Conservation (phyloP, 2,797 vertebrate genomes). For the Psittacula echo region DNA sequence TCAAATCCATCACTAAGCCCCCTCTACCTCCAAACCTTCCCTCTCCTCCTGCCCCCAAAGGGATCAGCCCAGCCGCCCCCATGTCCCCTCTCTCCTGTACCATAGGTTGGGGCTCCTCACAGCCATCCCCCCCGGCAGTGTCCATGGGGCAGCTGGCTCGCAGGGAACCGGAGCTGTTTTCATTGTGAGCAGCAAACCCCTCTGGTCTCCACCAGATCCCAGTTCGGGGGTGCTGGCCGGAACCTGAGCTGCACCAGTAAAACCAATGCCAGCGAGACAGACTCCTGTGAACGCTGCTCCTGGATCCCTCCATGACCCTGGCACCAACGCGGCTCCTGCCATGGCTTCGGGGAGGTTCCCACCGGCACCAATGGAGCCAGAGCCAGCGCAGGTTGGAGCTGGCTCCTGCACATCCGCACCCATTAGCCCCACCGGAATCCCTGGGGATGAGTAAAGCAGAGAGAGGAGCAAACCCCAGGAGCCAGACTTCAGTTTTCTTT, state of each 20-base stretch:
- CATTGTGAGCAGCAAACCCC: not conserved
- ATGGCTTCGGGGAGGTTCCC: rapidly evolving
- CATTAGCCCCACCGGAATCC: rapidly evolving
- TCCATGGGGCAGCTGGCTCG: not conserved
- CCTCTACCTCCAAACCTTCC: not conserved
- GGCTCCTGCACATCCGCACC: not conserved
- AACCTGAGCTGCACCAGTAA: not conserved
- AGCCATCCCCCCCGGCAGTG: not conserved
- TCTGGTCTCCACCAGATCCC: not conserved
- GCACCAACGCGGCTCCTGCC: not conserved
- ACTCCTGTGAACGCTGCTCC: not conserved
- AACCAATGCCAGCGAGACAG: not conserved
- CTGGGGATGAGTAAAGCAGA: not conserved
- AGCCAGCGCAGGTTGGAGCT: not conserved
- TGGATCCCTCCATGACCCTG: rapidly evolving
- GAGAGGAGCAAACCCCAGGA: not conserved
- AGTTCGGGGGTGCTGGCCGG: not conserved
- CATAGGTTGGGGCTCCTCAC: not conserved
- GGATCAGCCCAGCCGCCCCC: not conserved
- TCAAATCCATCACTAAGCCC: not conserved
- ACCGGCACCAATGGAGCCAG: not conserved
- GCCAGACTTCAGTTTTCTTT: not conserved
- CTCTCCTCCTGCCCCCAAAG: not conserved
- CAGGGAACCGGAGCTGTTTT: not conserved
- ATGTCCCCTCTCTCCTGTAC: not conserved